These are phyloP conservation scores for Bos javanicus DNA, from an alignment of 2,113 vertebrate genomes.

Conservation along the genomic window DNA sequence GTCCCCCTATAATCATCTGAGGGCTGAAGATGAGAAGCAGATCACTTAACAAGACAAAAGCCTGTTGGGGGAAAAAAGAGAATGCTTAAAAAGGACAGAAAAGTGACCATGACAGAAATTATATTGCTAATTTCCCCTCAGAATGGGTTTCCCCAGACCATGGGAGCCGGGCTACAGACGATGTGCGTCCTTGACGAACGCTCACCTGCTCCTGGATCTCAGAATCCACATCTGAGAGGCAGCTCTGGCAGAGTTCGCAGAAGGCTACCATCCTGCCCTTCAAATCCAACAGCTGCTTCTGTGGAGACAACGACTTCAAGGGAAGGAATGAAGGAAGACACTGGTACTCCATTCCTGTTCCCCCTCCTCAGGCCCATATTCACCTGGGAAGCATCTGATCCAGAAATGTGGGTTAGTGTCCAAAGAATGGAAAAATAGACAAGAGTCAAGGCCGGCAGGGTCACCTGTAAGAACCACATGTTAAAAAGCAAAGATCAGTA, in stretches of 20 bases:
- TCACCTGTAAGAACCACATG: constrained; percentile 79
- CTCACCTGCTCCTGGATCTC: constrained; percentile 86
- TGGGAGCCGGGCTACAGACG: neutral
- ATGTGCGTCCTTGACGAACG: rapidly evolving
- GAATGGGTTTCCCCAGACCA: neutral
- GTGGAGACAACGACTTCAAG: neutral
- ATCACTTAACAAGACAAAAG: constrained; percentile 90
- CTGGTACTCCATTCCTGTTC: neutral
- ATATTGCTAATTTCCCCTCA: neutral
- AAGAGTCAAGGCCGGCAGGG: constrained; percentile 84
- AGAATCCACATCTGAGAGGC: constrained; percentile 80
- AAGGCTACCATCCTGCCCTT: constrained; percentile 77
- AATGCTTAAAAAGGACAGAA: neutral
- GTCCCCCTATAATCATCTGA: constrained; percentile 58
- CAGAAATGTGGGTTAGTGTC: constrained; percentile 79
- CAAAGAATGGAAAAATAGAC: constrained; percentile 87
- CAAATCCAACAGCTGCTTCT: constrained; percentile 82
- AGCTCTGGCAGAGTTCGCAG: constrained; percentile 84
- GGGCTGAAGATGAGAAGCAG: constrained; percentile 86
- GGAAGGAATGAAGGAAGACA: neutral
- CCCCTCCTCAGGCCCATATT: neutral
- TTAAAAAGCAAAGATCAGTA: neutral
- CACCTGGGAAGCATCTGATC: constrained; percentile 78
- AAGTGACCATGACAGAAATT: neutral
- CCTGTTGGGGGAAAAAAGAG: constrained; percentile 73